phyloP scores from a whole-genome alignment of 2,797 vertebrate genomes.

The Brachyalestes nurse region DNA sequence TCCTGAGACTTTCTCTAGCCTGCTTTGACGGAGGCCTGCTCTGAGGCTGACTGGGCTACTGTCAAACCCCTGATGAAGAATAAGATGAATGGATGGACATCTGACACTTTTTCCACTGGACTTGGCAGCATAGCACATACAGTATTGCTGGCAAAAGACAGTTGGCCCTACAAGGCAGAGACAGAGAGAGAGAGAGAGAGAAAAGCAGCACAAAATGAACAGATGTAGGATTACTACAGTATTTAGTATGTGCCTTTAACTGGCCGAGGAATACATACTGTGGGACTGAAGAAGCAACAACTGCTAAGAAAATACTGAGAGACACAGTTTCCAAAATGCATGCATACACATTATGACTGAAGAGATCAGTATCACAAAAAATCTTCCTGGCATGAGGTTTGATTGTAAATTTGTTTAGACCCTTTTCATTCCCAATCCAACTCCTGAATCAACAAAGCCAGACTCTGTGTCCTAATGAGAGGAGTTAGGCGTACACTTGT shows the following conservation, averaged over 20 bases:
- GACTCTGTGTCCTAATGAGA: slow-evolving; percentile 3
- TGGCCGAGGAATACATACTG: background rate
- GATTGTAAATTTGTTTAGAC: background rate
- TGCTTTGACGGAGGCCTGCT: slow-evolving; percentile 48
- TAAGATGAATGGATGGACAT: slow-evolving; percentile 61
- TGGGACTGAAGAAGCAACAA: background rate
- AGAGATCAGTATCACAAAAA: background rate
- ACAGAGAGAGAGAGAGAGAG: background rate
- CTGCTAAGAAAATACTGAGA: background rate
- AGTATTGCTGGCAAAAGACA: slow-evolving; percentile 47
- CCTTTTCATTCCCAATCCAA: background rate
- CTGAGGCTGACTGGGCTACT: slow-evolving; percentile 27
- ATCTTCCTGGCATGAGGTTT: background rate
- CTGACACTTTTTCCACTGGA: slow-evolving; percentile 68
- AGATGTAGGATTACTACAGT: background rate
- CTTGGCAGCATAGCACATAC: slow-evolving; percentile 60
- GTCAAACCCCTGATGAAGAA: slow-evolving; percentile 45
- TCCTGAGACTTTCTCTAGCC: slow-evolving; percentile 24
- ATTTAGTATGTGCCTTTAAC: background rate
- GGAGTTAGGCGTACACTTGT: no score
- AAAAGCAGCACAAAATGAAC: background rate
- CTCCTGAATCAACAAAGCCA: background rate
- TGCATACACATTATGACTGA: slow-evolving; percentile 1
- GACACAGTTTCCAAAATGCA: no score
- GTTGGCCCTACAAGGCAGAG: slow-evolving; percentile 26